A percentile compares a stretch with the other conserved stretches of the same genome.
These are phyloP conservation scores for Lypha dubia DNA, from an alignment of 2,888 invertebrate species.

Conservation along the genomic window DNA sequence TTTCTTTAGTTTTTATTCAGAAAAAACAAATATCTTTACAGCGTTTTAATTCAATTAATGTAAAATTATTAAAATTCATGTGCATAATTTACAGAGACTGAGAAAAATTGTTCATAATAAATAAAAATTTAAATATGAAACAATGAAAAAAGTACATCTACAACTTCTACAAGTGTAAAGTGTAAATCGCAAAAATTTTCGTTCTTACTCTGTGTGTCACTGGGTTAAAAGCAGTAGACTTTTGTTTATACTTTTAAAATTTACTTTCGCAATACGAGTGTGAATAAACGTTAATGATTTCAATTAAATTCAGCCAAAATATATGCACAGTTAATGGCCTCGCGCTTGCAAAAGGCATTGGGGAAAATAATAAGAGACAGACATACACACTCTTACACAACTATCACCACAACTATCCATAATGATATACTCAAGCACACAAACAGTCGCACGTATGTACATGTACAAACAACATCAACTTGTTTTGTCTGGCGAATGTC, in stretches of 20 bases:
- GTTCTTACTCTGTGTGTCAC: conserved; percentile 52
- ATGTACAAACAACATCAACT: conserved; percentile 10
- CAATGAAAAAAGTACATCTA: background rate
- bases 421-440: background rate
- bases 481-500: conserved; percentile 69
- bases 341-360: conserved; percentile 16
- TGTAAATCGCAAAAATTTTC: background rate
- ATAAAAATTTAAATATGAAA: background rate
- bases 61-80: too few species aligned
- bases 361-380: conserved; percentile 42
- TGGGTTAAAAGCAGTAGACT: conserved; percentile 58
- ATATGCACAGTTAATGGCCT: conserved; percentile 59
- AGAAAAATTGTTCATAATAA: too few species aligned
- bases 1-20: too few species aligned
- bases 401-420: conserved; percentile 7
- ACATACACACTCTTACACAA: conserved; percentile 2
- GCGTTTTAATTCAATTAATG: too few species aligned
- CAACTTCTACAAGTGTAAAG: conserved; percentile 13
- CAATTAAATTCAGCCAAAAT: conserved; percentile 68
- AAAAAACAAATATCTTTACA: too few species aligned
- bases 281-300: conserved; percentile 63
- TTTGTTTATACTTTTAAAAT: too few species aligned
- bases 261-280: conserved; percentile 45
- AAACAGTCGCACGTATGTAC: background rate
- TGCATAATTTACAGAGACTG: too few species aligned